A percentile compares a stretch with the other conserved stretches of the same genome.
These are phyloP conservation scores for Elymnias hypermnestra DNA, from an alignment of 1,140 invertebrate species.

Conservation along the genomic window DNA sequence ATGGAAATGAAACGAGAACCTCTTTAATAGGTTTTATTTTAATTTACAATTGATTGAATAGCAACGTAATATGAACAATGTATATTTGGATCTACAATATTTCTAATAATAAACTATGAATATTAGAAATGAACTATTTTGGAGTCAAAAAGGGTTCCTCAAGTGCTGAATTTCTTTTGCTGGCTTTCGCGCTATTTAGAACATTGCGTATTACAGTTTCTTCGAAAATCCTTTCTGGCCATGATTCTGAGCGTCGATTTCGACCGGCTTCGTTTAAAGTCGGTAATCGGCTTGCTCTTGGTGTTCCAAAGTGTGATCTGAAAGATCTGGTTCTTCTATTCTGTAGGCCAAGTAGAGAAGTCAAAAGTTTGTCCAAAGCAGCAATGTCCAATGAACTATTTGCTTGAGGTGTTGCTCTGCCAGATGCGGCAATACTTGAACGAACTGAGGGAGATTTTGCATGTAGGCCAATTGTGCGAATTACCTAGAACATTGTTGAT, in stretches of 20 bases:
- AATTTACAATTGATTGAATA: too few species aligned
- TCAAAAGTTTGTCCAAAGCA: slow-evolving; percentile 64
- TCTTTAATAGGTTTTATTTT: too few species aligned
- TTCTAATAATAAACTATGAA: too few species aligned
- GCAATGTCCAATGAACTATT: slow-evolving; percentile 53
- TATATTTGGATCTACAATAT: too few species aligned
- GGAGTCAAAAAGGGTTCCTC: slow-evolving; percentile 61
- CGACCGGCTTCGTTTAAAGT: slow-evolving; percentile 24
- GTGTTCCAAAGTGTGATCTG: slow-evolving; percentile 50
- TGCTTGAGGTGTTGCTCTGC: slow-evolving; percentile 33
- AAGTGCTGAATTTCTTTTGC: slow-evolving; percentile 36
- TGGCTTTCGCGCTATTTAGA: slow-evolving; percentile 45
- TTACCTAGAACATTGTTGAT: too few species aligned
- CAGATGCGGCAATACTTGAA: slow-evolving; percentile 42
- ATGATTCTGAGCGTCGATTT: slow-evolving; percentile 49
- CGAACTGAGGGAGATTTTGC: slow-evolving; percentile 37
- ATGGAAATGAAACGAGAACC: too few species aligned
- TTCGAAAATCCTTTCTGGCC: slow-evolving; percentile 56
- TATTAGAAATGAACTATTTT: too few species aligned
- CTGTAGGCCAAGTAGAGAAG: slow-evolving; percentile 54
- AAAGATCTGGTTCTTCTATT: slow-evolving; percentile 46
- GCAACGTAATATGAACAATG: too few species aligned
- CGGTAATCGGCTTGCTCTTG: slow-evolving; percentile 43
- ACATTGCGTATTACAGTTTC: slow-evolving; percentile 54
- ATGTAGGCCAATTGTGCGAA: slow-evolving; percentile 54